Evolutionary conservation across 2,797 vertebrate genomes (phyloP).

Genomic region (Miichthys miiuy): DNA sequence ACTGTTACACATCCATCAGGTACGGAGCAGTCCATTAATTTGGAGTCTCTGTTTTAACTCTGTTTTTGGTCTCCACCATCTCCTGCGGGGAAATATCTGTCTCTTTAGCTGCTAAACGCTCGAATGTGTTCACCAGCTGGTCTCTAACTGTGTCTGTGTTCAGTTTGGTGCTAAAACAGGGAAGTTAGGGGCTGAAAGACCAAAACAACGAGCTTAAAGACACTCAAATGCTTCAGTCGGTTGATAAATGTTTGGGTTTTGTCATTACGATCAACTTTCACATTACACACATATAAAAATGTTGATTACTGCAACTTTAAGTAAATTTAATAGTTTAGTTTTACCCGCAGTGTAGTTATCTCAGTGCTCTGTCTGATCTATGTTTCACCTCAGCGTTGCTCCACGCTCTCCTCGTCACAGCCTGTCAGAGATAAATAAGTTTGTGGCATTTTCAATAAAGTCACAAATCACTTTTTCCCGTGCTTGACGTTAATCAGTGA

Average conservation of each 20-base stretch:
- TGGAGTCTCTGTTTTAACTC: neutral
- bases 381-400: neutral
- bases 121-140: neutral
- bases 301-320: neutral
- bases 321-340: neutral
- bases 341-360: neutral
- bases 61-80: neutral
- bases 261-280: too few species aligned
- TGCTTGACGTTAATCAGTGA: conserved; percentile 59
- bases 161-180: too few species aligned
- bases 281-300: too few species aligned
- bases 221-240: too few species aligned
- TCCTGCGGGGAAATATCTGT: neutral
- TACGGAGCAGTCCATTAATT: too few species aligned
- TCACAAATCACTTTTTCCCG: conserved; percentile 26
- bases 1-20: too few species aligned
- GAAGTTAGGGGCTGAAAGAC: too few species aligned
- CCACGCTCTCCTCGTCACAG: neutral
- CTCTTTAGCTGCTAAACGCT: too few species aligned
- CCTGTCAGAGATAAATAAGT: conserved; percentile 22
- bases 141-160: neutral
- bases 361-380: neutral
- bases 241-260: too few species aligned
- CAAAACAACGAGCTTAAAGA: too few species aligned
- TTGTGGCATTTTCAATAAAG: conserved; percentile 38